Evolutionary conservation across 2,888 invertebrate species (phyloP).

Genomic region (Agrochola lychnidis): DNA sequence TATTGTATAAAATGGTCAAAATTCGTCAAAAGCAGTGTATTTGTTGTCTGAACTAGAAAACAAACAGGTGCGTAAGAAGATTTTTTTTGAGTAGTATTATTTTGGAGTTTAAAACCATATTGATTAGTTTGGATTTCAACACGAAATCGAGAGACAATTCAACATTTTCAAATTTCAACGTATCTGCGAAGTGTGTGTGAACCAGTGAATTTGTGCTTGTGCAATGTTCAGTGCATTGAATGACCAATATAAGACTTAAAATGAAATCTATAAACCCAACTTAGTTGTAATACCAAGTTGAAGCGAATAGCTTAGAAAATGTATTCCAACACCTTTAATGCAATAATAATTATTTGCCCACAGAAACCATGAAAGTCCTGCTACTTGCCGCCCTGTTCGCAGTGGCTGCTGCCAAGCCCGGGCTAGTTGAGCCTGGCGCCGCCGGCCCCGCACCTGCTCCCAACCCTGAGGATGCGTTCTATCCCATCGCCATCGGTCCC

Average conservation of each 20-base stretch:
- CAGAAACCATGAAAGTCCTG: slow-evolving; percentile 45
- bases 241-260: not conserved
- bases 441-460: slow-evolving; percentile 67
- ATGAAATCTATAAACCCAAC: not conserved
- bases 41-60: slow-evolving; percentile 32
- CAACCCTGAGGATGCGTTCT: slow-evolving; percentile 50
- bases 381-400: slow-evolving; percentile 44
- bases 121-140: not conserved
- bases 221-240: not conserved
- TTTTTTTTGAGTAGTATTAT: not conserved
- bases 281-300: not conserved
- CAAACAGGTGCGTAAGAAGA: slow-evolving; percentile 25
- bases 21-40: not conserved
- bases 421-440: slow-evolving; percentile 60
- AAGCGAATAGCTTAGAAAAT: not conserved
- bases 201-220: not conserved
- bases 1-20: slow-evolving; percentile 31
- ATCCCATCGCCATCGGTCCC: slow-evolving; percentile 61
- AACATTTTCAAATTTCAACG: not conserved
- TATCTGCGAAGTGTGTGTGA: not conserved
- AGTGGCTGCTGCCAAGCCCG: slow-evolving; percentile 39
- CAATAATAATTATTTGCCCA: slow-evolving; percentile 20
- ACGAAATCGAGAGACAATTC: too few species aligned
- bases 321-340: not conserved
- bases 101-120: not conserved